Evolutionary conservation across 2,113 vertebrate genomes (phyloP).

Genomic region (Phrynocephalus versicolor): DNA sequence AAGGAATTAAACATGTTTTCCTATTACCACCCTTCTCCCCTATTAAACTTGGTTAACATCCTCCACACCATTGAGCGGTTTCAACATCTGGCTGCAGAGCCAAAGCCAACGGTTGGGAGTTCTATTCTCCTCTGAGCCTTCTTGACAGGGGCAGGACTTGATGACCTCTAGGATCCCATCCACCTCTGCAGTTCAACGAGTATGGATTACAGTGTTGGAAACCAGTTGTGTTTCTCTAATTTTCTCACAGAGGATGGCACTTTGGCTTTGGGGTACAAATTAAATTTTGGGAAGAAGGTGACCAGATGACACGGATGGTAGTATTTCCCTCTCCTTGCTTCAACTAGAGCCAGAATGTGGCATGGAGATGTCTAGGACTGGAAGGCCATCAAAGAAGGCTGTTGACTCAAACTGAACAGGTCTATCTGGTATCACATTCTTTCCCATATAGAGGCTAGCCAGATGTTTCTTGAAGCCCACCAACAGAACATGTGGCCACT

Average conservation of each 20-base stretch:
- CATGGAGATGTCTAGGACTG: neutral
- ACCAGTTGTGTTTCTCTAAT: neutral
- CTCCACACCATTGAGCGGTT: neutral
- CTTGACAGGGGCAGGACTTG: neutral
- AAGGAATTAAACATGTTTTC: too few relatives aligned
- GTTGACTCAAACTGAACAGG: neutral
- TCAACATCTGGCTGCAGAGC: too few relatives aligned
- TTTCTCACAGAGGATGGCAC: neutral
- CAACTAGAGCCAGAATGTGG: neutral
- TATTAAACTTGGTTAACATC: neutral
- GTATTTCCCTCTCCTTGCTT: neutral
- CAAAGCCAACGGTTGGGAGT: too few relatives aligned
- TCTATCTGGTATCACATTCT: neutral
- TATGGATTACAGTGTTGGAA: neutral
- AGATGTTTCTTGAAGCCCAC: neutral
- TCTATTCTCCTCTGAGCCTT: too few relatives aligned
- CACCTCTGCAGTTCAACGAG: too few relatives aligned
- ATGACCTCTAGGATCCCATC: too few relatives aligned
- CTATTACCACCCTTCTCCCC: too few relatives aligned
- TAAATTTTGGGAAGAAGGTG: too few relatives aligned
- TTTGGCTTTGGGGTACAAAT: neutral
- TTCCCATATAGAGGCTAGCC: neutral
- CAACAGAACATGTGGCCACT: neutral
- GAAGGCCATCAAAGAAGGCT: too few relatives aligned
- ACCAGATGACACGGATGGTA: neutral